These are phyloP conservation scores for Rhizomys pruinosus DNA, from an alignment of 2,113 vertebrate species.

Conservation along the genomic window DNA sequence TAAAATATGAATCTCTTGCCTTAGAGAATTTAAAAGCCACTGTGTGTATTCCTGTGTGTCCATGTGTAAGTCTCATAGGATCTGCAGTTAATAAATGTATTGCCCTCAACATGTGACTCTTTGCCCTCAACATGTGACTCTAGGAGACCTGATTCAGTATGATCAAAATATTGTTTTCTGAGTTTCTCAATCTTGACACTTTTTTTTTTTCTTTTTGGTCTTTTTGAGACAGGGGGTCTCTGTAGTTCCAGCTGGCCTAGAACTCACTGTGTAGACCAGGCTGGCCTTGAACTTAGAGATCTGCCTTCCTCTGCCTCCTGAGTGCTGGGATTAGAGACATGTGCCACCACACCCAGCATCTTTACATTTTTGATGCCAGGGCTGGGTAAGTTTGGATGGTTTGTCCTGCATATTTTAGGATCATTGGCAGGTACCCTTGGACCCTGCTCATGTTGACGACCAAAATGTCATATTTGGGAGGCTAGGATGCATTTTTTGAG, in stretches of 20 bases:
- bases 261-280: too few species aligned
- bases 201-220: too few species aligned
- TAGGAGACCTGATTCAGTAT: not conserved
- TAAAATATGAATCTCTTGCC: not conserved
- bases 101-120: not conserved
- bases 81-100: not conserved
- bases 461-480: slow-evolving; percentile 10
- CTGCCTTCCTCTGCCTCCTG: too few species aligned
- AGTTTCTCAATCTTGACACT: slow-evolving; percentile 8
- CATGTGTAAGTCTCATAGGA: not conserved
- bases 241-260: too few species aligned
- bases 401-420: not conserved
- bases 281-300: too few species aligned
- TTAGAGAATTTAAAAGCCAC: not conserved
- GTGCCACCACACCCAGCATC: too few species aligned
- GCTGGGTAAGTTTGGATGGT: not conserved
- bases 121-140: not conserved
- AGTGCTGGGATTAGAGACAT: too few species aligned
- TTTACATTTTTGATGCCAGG: not conserved
- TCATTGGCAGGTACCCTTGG: not conserved
- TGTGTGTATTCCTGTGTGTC: not conserved
- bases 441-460: not conserved
- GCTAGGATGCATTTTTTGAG: too few species aligned
- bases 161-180: slow-evolving; percentile 14
- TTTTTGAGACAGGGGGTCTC: too few species aligned